Evolutionary conservation across 2,113 vertebrate species (phyloP), one percentile per base, ranked within the genome.

Genomic region (Heterotilapia buettikoferi): DNA sequence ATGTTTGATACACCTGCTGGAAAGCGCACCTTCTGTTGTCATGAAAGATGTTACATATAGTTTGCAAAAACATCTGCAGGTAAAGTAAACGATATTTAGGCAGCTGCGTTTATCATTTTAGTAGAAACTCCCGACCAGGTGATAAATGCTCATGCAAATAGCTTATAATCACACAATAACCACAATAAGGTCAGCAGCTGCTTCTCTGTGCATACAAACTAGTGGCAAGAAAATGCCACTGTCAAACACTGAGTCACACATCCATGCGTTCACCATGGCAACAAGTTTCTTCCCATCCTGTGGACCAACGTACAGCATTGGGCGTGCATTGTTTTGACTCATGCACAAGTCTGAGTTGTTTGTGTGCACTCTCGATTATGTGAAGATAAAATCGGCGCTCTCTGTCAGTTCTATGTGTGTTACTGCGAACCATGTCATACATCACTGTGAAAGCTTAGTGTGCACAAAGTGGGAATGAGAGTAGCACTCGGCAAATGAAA

Each of bases 191-290:
- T 45, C 43, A 81, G 50, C 76, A 85, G 56, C 88, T 84, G 52
- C 21, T 19, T 84, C 79, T 47, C 24, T 84, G 82, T 71, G 81
- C 61, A 56, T 84, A 19, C 53, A 19, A 84, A 89, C 66, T 24
- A 61, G 43, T 73, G 85, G 63, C 6, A 57, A 79, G 71, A 82
- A 91, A 89, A 92, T 82, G 79, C 71, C 87, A 84, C 52, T 50
- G 29, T 82, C 86, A 83, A 84, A 40, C 40, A 59, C 10, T 43
- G 84, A 80, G 63, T 73, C 78, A 84, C 57, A 86, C 85, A 61
- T 76, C 59, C 85, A 73, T 76, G 81, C 24, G 40, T 89, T 94
- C 71, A 80, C 94, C 89, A 93, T 94, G 92, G 92, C 86, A 95
- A 95, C 94, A 89, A 50, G 88, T 88, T 57, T 84, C 86, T 31